Base-by-base conservation (phyloP, 1,140 invertebrate genomes). In the Penaeus chinensis region DNA sequence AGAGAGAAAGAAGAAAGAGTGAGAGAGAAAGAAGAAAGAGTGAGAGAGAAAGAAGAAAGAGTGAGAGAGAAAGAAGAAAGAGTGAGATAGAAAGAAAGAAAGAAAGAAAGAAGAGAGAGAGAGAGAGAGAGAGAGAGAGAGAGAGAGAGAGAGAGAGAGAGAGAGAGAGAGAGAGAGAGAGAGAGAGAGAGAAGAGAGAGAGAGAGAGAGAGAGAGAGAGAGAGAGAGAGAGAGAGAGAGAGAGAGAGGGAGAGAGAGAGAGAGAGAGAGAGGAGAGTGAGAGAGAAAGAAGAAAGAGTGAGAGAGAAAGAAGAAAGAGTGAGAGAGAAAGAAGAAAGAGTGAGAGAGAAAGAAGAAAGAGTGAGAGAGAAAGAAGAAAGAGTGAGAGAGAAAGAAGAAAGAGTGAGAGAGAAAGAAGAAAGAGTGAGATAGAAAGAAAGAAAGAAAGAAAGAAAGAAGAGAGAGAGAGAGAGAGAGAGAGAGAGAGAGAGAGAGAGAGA, bases 271-370 rank as follows among this genome's bases (percentile, higher is more conserved):
- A 76, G 3, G 2, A n/a, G 37, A 20, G 7, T 3, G 7, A 18
- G 3, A 18, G 77, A 78, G 54, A n/a, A 78, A n/a, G 37, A n/a
- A 78, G 32, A 78, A 22, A 7, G 16, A 42, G 22, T n/a, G 19
- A 79, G 1, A 60, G 77, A 32, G 77, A 47, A 8, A 47, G 77
- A 79, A 82, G 10, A 54, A 27, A 69, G 63, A 82, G 63, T 27
- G 54, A 69, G 63, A 69, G 63, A 47, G 27, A 54, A 76, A 76
- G 18, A 76, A 76, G 22, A 76, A 76, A 1, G 32, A 27, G 22
- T 18, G 3, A n/a, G 3, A 3, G 22, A 4, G 32, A 2, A 76
- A 76, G 18, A 76, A 27, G 2, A 27, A 18, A n/a, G 37, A 20
- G 7, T 3, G 7, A 18, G 3, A 18, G 77, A 78, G 54, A n/a